A percentile compares a stretch with the other conserved stretches of the same genome.
These are phyloP conservation scores for Calephelis virginiensis DNA, from an alignment of 1,140 invertebrate genomes.

Conservation along the genomic window DNA sequence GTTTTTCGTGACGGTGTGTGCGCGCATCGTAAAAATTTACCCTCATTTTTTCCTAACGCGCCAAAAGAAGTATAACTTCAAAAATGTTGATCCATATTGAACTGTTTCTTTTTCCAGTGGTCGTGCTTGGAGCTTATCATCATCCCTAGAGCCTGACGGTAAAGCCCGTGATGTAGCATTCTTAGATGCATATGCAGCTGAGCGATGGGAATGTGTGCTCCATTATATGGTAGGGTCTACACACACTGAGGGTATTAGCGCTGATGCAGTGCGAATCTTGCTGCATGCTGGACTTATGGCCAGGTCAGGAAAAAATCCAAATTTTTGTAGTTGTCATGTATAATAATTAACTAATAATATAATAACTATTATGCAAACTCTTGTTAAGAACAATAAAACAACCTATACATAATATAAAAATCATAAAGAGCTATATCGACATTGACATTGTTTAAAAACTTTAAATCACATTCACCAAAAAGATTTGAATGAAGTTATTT, in stretches of 20 bases:
- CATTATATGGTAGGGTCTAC: conserved; percentile 98
- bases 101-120: conserved; percentile 77
- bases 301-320: conserved; percentile 74
- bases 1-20: no score
- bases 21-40: no score
- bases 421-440: no score
- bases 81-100: not conserved
- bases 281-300: conserved; percentile 96
- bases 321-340: not conserved
- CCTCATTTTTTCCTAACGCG: no score
- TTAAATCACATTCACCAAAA: no score
- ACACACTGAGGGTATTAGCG: conserved; percentile 90
- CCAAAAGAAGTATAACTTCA: no score
- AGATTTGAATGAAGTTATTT: no score
- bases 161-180: conserved; percentile 93
- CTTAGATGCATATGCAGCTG: conserved; percentile 94
- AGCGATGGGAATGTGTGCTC: conserved; percentile 97
- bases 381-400: no score
- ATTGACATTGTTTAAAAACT: no score
- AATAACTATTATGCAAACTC: no score
- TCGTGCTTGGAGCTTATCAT: conserved; percentile 91
- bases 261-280: conserved; percentile 94
- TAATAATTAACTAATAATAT: no score
- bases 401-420: no score
- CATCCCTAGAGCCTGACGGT: conserved; percentile 90